Evolutionary conservation across 2,888 invertebrate genomes (phyloP).

Genomic region (Eurytoma californica): DNA sequence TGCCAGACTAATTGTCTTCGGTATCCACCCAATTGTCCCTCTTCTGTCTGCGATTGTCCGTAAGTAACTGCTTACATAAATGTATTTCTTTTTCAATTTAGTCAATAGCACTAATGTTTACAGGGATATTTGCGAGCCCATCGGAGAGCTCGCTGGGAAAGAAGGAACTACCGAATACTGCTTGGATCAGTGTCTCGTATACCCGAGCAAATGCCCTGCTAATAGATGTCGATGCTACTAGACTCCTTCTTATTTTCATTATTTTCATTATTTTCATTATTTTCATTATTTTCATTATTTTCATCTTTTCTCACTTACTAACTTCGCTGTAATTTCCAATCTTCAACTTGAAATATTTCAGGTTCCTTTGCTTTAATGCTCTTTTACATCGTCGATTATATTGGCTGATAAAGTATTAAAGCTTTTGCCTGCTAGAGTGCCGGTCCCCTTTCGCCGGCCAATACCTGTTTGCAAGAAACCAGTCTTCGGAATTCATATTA

Average conservation of each 20-base stretch:
- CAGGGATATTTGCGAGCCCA: constrained; percentile 88
- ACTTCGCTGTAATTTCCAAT: neutral
- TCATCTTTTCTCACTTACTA: too few species aligned
- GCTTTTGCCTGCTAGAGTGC: neutral
- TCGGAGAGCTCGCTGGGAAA: constrained; percentile 84
- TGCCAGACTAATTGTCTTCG: constrained; percentile 90
- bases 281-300: too few species aligned
- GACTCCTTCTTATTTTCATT: neutral
- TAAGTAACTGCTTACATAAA: constrained; percentile 78
- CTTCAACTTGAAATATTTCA: neutral
- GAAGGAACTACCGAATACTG: constrained; percentile 90
- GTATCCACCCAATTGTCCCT: constrained; percentile 91
- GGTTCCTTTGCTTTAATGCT: constrained; percentile 8
- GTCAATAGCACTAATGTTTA: constrained; percentile 60
- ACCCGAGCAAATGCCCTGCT: constrained; percentile 82
- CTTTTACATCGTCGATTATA: constrained; percentile 16
- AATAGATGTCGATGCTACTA: constrained; percentile 83
- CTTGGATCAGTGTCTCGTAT: constrained; percentile 89
- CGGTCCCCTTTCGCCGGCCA: neutral
- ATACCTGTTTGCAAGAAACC: neutral
- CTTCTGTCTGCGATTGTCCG: constrained; percentile 87
- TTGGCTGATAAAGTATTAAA: constrained; percentile 7
- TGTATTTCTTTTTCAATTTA: neutral
- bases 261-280: too few species aligned
- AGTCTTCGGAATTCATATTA: neutral